phyloP scores from a whole-genome alignment of 2,888 invertebrate genomes.

The Tetanocera ferruginea region DNA sequence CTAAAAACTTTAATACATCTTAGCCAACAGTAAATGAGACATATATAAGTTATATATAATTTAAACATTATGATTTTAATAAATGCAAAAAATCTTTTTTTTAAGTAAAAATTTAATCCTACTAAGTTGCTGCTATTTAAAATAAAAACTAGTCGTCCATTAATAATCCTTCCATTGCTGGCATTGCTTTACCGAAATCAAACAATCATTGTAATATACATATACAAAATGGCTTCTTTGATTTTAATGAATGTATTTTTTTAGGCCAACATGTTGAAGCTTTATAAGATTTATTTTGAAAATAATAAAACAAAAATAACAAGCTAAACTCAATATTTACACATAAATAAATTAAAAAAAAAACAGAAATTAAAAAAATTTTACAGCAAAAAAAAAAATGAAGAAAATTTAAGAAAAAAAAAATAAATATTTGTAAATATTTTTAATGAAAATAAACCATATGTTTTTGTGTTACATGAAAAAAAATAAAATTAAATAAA shows the following conservation, averaged over 20 bases:
- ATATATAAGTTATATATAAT: too few relatives aligned
- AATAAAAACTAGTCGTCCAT: constrained; percentile 19
- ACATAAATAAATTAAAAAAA: constrained; percentile 2
- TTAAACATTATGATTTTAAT: not conserved
- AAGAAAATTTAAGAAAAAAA: not conserved
- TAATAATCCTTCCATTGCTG: constrained; percentile 14
- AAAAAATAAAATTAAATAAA: not conserved
- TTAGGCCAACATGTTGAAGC: not conserved
- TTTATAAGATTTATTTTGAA: constrained; percentile 1
- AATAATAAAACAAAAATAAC: not conserved
- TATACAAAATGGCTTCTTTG: too few relatives aligned
- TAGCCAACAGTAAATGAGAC: too few relatives aligned
- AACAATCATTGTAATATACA: constrained; percentile 15
- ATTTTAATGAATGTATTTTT: not conserved
- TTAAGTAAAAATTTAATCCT: not conserved
- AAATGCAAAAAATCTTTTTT: not conserved
- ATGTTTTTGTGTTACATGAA: constrained; percentile 35
- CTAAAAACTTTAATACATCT: too few relatives aligned
- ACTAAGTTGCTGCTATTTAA: not conserved
- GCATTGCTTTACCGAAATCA: not conserved
- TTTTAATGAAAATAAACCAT: constrained; percentile 27
- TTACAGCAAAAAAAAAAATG: not conserved
- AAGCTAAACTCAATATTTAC: constrained; percentile 14
- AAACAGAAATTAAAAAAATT: not conserved
- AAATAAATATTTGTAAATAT: constrained; percentile 35